These are phyloP conservation scores for Incurvaria masculella DNA, from an alignment of 2,888 invertebrate species.

Conservation along the genomic window DNA sequence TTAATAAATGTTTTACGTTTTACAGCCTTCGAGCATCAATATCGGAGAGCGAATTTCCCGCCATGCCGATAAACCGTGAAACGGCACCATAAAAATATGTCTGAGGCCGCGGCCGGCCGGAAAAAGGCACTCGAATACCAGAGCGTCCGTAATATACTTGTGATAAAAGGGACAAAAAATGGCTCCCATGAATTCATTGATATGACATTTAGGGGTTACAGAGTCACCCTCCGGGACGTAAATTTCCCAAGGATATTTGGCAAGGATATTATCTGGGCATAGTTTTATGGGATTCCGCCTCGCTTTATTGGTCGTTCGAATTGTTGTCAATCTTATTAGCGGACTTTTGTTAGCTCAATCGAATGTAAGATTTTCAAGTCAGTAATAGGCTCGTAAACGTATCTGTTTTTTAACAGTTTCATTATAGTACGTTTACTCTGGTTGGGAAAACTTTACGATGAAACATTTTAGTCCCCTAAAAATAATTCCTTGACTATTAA, in stretches of 20 bases:
- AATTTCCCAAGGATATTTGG: no score
- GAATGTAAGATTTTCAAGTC: no score
- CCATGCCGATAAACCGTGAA: conserved; percentile 26
- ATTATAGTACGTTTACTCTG: no score
- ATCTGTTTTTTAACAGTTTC: no score
- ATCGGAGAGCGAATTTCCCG: background rate
- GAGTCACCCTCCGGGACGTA: conserved; percentile 5
- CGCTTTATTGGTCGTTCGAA: conserved; percentile 48
- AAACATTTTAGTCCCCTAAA: no score
- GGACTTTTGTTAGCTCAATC: no score
- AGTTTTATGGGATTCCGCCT: conserved; percentile 49
- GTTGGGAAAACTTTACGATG: no score
- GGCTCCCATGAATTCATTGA: conserved; percentile 53
- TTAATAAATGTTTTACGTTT: no score
- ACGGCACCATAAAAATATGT: conserved; percentile 31
- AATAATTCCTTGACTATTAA: no score
- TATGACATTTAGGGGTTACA: conserved; percentile 51
- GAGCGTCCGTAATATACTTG: conserved; percentile 10
- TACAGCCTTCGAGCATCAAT: no score
- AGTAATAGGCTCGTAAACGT: no score
- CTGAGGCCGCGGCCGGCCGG: no score
- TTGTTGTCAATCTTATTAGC: conserved; percentile 49
- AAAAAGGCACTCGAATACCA: conserved; percentile 15
- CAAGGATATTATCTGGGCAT: conserved; percentile 48
- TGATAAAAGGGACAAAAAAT: conserved; percentile 52